phyloP scores from a whole-genome alignment of 2,113 vertebrate species.

The Channa maculata region DNA sequence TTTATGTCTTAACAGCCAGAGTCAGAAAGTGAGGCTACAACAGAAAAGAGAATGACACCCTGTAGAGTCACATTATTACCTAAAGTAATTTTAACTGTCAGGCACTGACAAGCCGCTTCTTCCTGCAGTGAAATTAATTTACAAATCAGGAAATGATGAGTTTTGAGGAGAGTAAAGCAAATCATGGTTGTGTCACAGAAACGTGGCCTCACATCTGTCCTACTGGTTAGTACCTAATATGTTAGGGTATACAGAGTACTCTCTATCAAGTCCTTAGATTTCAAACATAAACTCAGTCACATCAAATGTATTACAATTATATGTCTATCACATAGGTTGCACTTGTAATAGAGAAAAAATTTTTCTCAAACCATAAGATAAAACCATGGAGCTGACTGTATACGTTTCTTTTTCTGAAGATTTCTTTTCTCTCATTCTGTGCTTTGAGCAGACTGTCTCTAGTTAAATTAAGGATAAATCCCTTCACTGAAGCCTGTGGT shows the following conservation, averaged over 20 bases:
- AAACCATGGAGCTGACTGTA: neutral
- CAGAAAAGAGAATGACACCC: neutral
- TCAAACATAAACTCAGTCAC: neutral
- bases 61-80: conserved; percentile 12
- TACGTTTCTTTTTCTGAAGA: neutral
- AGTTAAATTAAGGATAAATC: neutral
- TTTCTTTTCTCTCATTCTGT: neutral
- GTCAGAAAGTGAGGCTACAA: neutral
- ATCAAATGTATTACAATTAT: neutral
- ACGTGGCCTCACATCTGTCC: neutral
- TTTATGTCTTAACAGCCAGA: neutral
- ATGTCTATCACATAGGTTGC: neutral
- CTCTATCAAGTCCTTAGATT: neutral
- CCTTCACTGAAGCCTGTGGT: neutral
- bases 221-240: neutral
- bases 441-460: neutral
- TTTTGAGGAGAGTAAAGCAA: neutral
- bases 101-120: neutral
- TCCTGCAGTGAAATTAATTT: conserved; percentile 5
- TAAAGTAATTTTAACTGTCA: neutral
- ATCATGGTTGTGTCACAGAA: neutral
- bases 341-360: neutral
- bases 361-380: neutral
- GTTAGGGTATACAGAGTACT: neutral
- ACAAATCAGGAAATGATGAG: conserved; percentile 1